A percentile compares a stretch with the other conserved stretches of the same genome.
phyloP scores from a whole-genome alignment of 1,140 invertebrate genomes.

The Drosophila arizonae region DNA sequence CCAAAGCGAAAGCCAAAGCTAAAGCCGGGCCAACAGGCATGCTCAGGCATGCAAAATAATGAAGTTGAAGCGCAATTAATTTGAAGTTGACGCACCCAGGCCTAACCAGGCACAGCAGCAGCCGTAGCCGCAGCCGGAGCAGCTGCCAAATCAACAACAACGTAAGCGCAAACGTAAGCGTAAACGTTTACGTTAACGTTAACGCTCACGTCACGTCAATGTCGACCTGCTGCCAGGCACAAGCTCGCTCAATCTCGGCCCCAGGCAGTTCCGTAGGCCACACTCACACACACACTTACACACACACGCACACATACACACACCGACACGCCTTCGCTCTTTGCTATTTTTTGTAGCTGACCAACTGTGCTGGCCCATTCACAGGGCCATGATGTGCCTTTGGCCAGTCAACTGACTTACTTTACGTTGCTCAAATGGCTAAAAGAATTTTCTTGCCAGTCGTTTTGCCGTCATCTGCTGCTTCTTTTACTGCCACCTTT shows the following conservation, averaged over 20 bases:
- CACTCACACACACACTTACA: background rate
- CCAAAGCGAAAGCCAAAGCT: conserved; percentile 13
- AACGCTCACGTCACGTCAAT: conserved; percentile 9
- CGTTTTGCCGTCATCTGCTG: conserved; percentile 15
- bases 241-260: conserved; percentile 27
- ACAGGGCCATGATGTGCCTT: conserved; percentile 38
- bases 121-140: background rate
- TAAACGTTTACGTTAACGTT: background rate
- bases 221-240: conserved; percentile 20
- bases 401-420: conserved; percentile 66
- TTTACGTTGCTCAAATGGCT: conserved; percentile 58
- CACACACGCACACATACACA: background rate
- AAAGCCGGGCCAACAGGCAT: conserved; percentile 43
- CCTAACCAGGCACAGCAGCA: conserved; percentile 25
- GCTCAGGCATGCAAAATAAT: conserved; percentile 77
- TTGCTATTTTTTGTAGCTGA: conserved; percentile 1
- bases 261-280: background rate
- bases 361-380: conserved; percentile 9
- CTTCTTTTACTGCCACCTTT: conserved; percentile 6
- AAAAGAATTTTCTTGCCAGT: conserved; percentile 69
- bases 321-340: too few species aligned
- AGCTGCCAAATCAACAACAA: background rate
- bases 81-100: conserved; percentile 56
- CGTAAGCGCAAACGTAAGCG: conserved; percentile 4
- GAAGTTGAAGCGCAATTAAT: conserved; percentile 78